Evolutionary conservation across 2,888 invertebrate genomes (phyloP), one percentile per base, ranked within the genome.

Genomic region (Erannis defoliaria): DNA sequence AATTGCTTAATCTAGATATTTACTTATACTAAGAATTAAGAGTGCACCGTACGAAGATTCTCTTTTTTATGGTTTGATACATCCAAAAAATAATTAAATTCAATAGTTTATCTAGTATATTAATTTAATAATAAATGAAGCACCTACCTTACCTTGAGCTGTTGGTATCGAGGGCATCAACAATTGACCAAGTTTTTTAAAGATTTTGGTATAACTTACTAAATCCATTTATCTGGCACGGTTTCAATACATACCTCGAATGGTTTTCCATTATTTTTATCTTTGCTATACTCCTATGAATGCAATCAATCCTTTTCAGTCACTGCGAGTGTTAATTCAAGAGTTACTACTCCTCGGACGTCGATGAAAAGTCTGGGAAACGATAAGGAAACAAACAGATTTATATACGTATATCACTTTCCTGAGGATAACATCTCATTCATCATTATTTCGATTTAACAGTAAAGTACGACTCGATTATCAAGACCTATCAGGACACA

Each of bases 361-460:
- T 38, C 54, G 56, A 40, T 54, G 50, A 60, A 57, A 62, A 42
- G 31, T 56, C 62, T 67, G 64, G 46, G 56, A 57, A 62, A 48
- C 55, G 64, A 64, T 62, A 63, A 64, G 48, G 37, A 56, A 57
- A 26, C 18, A 55, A 53, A 58, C 31, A 16, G 26, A 55, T 59
- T 68, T 66, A 64, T 62, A 63, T 64, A 56, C 53, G 55, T 62
- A 55, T 31, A 40, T 51, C 51, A 29, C 37, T 53, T 57, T 51
- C 50, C 18, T 55, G 50, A 19, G 51, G 45, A 57, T 61, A 62
- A 56, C 55, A 62, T 68, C 62, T 62, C 50, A 66, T 59, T 64
- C 62, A 67, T 67, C 60, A 65, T 61, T 60, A 43, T 55, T 61
- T 62, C 56, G 54, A 59, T 62, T 61, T 55, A 51, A 66, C 46